A percentile compares a stretch with the other conserved stretches of the same genome.
Evolutionary conservation across 2,888 invertebrate species (phyloP).

Genomic region (Choristoneura rosaceana): DNA sequence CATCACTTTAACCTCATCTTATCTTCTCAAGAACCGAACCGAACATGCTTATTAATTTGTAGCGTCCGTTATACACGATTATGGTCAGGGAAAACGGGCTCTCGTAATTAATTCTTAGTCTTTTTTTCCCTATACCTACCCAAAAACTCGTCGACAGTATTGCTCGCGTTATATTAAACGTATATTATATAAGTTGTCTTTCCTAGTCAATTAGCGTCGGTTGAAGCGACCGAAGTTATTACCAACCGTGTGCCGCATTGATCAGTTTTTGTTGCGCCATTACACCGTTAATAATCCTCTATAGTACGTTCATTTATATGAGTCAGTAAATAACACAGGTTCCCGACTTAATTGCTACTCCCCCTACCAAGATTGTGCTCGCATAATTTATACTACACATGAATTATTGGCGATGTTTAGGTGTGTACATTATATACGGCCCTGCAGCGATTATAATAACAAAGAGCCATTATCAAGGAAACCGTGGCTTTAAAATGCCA

Average conservation of each 20-base stretch:
- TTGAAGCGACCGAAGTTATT: slow-evolving; percentile 43
- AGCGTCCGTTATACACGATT: slow-evolving; percentile 3
- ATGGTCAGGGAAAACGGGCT: slow-evolving; percentile 12
- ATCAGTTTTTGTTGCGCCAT: slow-evolving; percentile 50
- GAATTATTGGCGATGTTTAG: slow-evolving; percentile 63
- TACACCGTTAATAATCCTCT: slow-evolving; percentile 53
- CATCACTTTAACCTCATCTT: too few species aligned
- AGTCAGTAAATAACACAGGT: slow-evolving; percentile 67
- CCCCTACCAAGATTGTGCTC: slow-evolving; percentile 64
- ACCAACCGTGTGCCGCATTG: slow-evolving; percentile 43
- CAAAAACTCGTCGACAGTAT: slow-evolving; percentile 28
- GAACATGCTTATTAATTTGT: slow-evolving; percentile 3
- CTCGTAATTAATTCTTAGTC: slow-evolving; percentile 30
- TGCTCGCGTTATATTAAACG: slow-evolving; percentile 12
- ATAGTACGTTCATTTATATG: slow-evolving; percentile 53
- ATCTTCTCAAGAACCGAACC: background rate
- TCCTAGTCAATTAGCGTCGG: slow-evolving; percentile 46
- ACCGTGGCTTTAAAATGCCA: slow-evolving; percentile 10
- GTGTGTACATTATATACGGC: slow-evolving; percentile 53
- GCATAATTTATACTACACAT: slow-evolving; percentile 70
- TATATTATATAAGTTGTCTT: slow-evolving; percentile 41
- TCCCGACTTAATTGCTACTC: slow-evolving; percentile 69
- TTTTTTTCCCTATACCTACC: slow-evolving; percentile 23
- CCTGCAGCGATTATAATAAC: slow-evolving; percentile 53
- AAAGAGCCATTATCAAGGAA: slow-evolving; percentile 9